These are phyloP conservation scores for Reticulitermes speratus DNA, from an alignment of 1,140 invertebrate genomes.

Conservation along the genomic window DNA sequence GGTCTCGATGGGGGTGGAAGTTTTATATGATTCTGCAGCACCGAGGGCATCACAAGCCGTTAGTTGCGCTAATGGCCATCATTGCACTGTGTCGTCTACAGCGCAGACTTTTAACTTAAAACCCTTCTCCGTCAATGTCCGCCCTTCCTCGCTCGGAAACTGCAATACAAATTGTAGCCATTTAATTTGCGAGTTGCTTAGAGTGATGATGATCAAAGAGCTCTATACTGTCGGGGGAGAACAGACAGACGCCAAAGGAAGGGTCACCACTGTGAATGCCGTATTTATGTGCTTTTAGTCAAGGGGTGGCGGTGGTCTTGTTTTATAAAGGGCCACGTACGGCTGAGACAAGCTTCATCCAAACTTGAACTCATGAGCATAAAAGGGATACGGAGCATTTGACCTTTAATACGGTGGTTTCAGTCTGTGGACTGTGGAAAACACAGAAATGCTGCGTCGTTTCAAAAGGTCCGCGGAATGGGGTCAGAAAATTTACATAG, in stretches of 20 bases:
- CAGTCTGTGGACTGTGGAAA: too few species aligned
- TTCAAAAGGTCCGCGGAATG: too few species aligned
- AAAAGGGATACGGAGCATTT: too few species aligned
- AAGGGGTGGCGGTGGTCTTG: not conserved
- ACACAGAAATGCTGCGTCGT: too few species aligned
- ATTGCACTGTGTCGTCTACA: not conserved
- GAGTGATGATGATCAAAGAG: conserved; percentile 15
- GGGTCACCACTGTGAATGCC: not conserved
- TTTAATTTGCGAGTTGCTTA: conserved; percentile 3
- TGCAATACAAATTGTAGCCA: conserved; percentile 16
- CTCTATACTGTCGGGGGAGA: not conserved
- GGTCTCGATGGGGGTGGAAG: not conserved
- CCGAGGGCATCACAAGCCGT: not conserved
- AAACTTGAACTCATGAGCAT: too few species aligned
- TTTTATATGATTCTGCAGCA: not conserved
- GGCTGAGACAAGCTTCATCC: not conserved
- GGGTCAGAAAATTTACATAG: too few species aligned
- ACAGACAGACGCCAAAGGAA: not conserved
- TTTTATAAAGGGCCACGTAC: not conserved
- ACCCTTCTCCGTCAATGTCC: not conserved
- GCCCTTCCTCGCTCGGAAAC: not conserved
- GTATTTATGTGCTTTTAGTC: not conserved
- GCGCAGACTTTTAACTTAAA: not conserved
- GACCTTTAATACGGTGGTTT: too few species aligned
- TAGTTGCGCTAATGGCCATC: not conserved